Conservation (phyloP, 1,140 invertebrate genomes). For the Rhizoglyphus robini region DNA sequence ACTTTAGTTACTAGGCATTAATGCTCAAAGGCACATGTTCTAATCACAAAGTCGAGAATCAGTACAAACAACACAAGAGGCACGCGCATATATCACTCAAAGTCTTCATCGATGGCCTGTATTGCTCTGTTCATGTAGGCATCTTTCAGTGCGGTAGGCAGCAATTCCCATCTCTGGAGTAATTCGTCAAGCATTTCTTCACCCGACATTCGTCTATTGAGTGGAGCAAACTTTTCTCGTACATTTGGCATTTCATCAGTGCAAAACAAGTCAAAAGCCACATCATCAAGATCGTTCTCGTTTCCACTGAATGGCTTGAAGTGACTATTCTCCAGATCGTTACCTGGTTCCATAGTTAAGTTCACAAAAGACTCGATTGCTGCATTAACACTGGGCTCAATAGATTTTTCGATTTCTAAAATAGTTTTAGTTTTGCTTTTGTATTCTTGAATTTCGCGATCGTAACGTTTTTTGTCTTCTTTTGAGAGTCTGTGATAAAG, state of each 20-base stretch:
- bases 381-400: no score
- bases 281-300: constrained; percentile 5
- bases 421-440: background rate
- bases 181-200: constrained; percentile 16
- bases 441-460: background rate
- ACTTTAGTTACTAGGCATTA: no score
- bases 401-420: background rate
- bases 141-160: background rate
- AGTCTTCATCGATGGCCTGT: background rate
- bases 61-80: constrained; percentile 1
- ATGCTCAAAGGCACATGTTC: no score
- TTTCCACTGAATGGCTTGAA: background rate
- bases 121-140: background rate
- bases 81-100: background rate
- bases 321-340: no score
- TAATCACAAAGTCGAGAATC: no score
- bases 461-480: no score
- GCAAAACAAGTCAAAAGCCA: constrained; percentile 15
- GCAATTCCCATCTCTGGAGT: constrained; percentile 6
- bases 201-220: constrained; percentile 16
- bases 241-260: constrained; percentile 10
- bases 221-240: background rate
- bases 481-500: no score
- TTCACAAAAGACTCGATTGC: no score
- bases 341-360: no score